Evolutionary conservation across 1,140 invertebrate species (phyloP), one percentile per base, ranked within the genome.

Genomic region (Brachionus asplanchnoidis): DNA sequence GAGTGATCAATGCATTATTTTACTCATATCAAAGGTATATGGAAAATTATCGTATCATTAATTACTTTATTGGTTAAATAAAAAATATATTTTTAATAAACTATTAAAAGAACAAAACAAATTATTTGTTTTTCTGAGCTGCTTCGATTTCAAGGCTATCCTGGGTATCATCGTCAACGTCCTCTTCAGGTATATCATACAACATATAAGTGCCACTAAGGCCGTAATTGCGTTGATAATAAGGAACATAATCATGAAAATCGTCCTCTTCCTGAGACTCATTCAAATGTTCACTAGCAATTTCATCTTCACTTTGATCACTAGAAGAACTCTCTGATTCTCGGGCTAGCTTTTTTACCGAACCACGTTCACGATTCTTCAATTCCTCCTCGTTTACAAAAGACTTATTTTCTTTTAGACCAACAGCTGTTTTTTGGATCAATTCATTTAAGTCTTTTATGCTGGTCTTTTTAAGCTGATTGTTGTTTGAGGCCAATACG

Each of bases 111-210:
- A 60, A 60, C 32, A 6, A 60, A 60, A 60, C 53, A 60, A 23
- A 60, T 60, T 60, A 60, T 60, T 60, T 60, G 32, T 68, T 68
- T 68, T 32, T 68, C 32, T 68, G 66, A 68, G 66, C 26, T 32
- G 26, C 32, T 68, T 75, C 70, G 17, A 23, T 75, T 42, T 75
- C 70, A 23, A 75, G 40, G 9, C 26, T 50, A 11, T 77, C 73
- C 4, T 77, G 73, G 32, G 73, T 77, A 46, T 77, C 73, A 1
- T 77, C 73, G 36, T 75, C 36, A 20, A 60, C 8, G 11, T 50
- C 73, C 20, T 77, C 73, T 77, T 77, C 73, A 26, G 73, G 73
- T 77, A 77, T 77, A 77, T 77, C 73, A 77, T 77, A 77, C 44
- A 77, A 20, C 42, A 50, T 77, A 7, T 77, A 77, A 11, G 73